Evolutionary conservation across 1,140 invertebrate species (phyloP), one percentile per base, ranked within the genome.

Genomic region (Anagrus nilaparvatae): DNA sequence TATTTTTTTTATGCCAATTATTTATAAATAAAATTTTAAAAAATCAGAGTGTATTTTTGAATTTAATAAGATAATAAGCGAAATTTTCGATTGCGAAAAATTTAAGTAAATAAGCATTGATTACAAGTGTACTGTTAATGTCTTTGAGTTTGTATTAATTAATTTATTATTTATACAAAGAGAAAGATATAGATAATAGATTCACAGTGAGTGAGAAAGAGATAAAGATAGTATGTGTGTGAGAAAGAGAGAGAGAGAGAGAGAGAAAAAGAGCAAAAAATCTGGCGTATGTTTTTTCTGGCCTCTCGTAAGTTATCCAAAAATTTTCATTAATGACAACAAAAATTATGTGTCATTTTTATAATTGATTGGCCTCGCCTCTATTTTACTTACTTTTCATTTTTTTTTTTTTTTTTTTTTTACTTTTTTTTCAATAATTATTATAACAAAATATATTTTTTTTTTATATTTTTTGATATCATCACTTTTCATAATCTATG

Each of bases 291-390:
- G n/a, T n/a, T n/a, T n/a, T n/a, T 48, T 51, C 47, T 43, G 52
- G 51, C 51, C 47, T 56, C 54, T 58, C 56, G 56, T 52, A 58
- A 58, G 56, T 58, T 58, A 58, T 54, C 56, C 56, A 54, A n/a
- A n/a, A n/a, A n/a, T n/a, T n/a, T 3, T 16, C 14, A 9, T 25
- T 38, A n/a, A 10, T 30, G 8, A 28, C 17, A 13, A 13, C 12
- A 19, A 20, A 20, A 25, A 25, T 20, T 25, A 17, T 28, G 24
- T 37, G n/a, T 13, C 21, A 27, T 28, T 17, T 43, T 9, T 16
- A 10, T 23, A 5, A n/a, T 23, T 36, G 13, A 36, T 43, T 37
- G 13, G 31, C 31, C 25, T 19, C 30, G 24, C 34, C 37, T 30
- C 37, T 44, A 34, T 39, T 20, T 44, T 23, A n/a, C 12, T 13